These are phyloP conservation scores for Hydrotaea diabolus DNA, from an alignment of 2,888 invertebrate genomes.

Conservation along the genomic window DNA sequence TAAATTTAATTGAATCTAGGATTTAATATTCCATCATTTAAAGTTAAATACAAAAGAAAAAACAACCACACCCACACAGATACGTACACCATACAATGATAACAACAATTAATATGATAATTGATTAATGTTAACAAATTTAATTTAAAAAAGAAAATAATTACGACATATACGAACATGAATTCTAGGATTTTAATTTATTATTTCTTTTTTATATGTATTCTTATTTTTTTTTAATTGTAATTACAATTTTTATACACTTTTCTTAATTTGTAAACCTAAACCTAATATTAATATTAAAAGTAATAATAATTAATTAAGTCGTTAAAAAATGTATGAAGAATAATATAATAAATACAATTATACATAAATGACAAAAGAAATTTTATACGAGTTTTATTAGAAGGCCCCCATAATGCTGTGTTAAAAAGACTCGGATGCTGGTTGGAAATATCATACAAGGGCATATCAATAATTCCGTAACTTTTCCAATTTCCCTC, in stretches of 20 bases:
- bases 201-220: constrained; percentile 43
- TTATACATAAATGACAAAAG: constrained; percentile 24
- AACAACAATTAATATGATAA: constrained; percentile 25
- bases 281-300: constrained; percentile 48
- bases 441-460: too few species aligned
- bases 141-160: constrained; percentile 10
- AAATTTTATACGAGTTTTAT: neutral
- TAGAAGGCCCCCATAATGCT: neutral
- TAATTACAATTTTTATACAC: constrained; percentile 38
- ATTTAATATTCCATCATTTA: neutral
- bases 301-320: constrained; percentile 24
- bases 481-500: too few species aligned
- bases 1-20: neutral
- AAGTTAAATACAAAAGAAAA: constrained; percentile 1
- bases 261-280: constrained; percentile 52
- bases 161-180: neutral
- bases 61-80: neutral
- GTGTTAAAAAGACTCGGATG: too few species aligned
- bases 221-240: constrained; percentile 31
- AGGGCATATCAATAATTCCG: too few species aligned
- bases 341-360: constrained; percentile 44
- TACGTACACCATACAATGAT: neutral
- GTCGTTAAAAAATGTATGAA: constrained; percentile 44
- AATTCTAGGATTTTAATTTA: constrained; percentile 32
- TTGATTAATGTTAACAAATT: constrained; percentile 42